Percentiles rank a stretch among this genome's conserved stretches.
phyloP scores from a whole-genome alignment of 2,797 vertebrate genomes.

The Catharus ustulatus region DNA sequence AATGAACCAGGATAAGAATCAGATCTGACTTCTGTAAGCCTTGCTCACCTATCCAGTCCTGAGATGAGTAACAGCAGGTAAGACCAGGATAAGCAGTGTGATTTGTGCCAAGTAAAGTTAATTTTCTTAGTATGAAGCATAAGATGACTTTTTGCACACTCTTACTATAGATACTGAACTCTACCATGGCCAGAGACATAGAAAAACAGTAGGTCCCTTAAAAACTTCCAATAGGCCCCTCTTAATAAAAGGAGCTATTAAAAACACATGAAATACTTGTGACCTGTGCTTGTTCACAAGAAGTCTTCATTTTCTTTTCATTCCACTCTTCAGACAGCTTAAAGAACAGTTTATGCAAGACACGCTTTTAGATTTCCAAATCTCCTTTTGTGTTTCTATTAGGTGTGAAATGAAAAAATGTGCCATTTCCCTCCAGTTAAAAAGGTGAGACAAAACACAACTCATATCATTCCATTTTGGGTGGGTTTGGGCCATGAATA shows the following conservation, averaged over 20 bases:
- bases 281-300: not conserved
- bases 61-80: not conserved
- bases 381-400: not conserved
- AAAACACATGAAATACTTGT: not conserved
- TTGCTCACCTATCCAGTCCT: not conserved
- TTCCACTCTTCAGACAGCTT: not conserved
- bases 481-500: not conserved
- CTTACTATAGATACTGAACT: not conserved
- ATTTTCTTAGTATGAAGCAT: not conserved
- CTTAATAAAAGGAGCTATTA: not conserved
- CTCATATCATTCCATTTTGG: not conserved
- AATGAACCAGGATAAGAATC: not conserved
- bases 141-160: not conserved
- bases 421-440: not conserved
- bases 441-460: not conserved
- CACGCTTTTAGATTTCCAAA: not conserved
- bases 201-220: not conserved
- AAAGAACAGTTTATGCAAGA: not conserved
- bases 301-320: not conserved
- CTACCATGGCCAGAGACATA: not conserved
- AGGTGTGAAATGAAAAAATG: not conserved
- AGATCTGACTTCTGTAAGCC: not conserved
- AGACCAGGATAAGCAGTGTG: not conserved
- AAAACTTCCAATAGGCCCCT: not conserved
- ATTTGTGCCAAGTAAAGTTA: not conserved